phyloP scores from a whole-genome alignment of 2,797 vertebrate genomes.

The Chelon auratus region DNA sequence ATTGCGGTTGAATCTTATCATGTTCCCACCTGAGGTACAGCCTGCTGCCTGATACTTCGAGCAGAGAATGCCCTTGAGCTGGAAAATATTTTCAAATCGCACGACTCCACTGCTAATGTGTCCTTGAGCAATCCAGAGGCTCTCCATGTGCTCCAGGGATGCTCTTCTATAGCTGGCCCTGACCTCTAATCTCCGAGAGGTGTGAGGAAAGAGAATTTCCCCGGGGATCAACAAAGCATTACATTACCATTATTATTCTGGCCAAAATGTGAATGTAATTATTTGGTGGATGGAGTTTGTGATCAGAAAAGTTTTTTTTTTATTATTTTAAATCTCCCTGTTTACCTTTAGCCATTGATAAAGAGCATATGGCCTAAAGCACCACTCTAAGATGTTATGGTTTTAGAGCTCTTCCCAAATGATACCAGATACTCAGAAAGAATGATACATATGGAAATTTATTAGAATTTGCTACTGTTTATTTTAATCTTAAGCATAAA shows the following conservation, averaged over 20 bases:
- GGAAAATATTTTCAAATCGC: conserved; percentile 34
- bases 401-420: conserved; percentile 25
- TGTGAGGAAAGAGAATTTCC: conserved; percentile 47
- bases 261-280: conserved; percentile 20
- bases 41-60: background rate
- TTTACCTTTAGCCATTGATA: conserved; percentile 48
- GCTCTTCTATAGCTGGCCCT: conserved; percentile 17
- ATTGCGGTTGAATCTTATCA: conserved; percentile 9
- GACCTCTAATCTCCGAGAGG: conserved; percentile 52
- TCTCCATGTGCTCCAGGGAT: conserved; percentile 23
- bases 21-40: conserved; percentile 12
- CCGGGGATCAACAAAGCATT: conserved; percentile 60
- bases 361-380: conserved; percentile 30
- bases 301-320: conserved; percentile 24
- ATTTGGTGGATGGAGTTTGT: conserved; percentile 32
- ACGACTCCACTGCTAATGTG: conserved; percentile 9
- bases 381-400: conserved; percentile 18
- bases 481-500: conserved; percentile 5
- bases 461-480: conserved; percentile 30
- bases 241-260: conserved; percentile 39
- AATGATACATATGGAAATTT: conserved; percentile 44
- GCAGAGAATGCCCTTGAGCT: conserved; percentile 35
- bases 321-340: conserved; percentile 8
- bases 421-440: conserved; percentile 12
- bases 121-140: conserved; percentile 56